These are phyloP conservation scores for Pseudochirops cupreus DNA, from an alignment of 2,797 vertebrate genomes.

Conservation along the genomic window DNA sequence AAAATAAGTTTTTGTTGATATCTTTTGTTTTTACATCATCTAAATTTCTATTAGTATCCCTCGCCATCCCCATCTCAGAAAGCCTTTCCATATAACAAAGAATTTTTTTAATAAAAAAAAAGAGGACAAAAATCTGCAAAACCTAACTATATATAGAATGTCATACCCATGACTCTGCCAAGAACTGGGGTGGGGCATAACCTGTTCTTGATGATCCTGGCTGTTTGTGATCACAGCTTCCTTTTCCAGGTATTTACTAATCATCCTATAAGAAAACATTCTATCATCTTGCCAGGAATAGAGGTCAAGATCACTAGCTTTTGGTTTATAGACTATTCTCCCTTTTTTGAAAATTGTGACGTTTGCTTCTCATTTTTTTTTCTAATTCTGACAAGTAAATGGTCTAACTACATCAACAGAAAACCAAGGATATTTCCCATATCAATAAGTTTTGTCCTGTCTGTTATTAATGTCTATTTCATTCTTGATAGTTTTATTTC, in stretches of 20 bases:
- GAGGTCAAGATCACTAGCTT: not conserved
- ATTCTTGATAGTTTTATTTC: not conserved
- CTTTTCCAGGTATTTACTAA: slow-evolving; percentile 7
- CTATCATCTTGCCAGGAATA: not conserved
- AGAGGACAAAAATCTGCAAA: not conserved
- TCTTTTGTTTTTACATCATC: not conserved
- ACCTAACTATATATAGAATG: not conserved
- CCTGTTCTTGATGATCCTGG: not conserved
- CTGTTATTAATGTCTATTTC: not conserved
- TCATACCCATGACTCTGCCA: not conserved
- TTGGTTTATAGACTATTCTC: not conserved
- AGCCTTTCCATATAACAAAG: not conserved
- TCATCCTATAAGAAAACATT: not conserved
- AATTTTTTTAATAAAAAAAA: not conserved
- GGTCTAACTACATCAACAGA: not conserved
- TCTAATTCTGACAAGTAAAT: not conserved
- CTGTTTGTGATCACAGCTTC: not conserved
- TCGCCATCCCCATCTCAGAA: not conserved
- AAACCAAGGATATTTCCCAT: not conserved
- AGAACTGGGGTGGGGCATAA: not conserved
- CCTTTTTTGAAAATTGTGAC: not conserved
- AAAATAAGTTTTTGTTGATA: not conserved
- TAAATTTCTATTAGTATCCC: not conserved
- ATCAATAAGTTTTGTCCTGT: not conserved
- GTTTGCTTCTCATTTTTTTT: not conserved